Evolutionary conservation across 2,113 vertebrate genomes (phyloP), one percentile per base, ranked within the genome.

Genomic region (Lucifuga dentata): DNA sequence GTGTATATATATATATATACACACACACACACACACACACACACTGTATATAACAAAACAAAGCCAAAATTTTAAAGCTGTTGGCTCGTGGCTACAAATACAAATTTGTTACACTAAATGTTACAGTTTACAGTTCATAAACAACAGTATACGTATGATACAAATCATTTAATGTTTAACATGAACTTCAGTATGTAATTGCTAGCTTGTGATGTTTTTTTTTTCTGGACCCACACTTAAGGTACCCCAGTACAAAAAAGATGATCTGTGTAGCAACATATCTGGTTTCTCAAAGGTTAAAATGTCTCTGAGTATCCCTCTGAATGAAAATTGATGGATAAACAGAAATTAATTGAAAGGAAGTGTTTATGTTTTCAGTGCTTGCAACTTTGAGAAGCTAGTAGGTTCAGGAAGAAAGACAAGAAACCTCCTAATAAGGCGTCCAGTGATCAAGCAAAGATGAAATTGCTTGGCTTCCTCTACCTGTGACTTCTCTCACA

Each of bases 371-470:
- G 2, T 20, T 15, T n/a, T 35, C 10, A 38, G 23, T 19, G 20
- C 26, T 39, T 55, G 11, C 9, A 24, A 49, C 21, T 51, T 16
- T 23, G 15, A 57, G 3, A 35, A 3, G n/a, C 8, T 26, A 52
- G 17, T 13, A 49, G 2, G 53, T 12, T 55, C 3, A 41, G 6
- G 5, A 51, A 41, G 3, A 12, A 16, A 72, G 1, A 55, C 4
- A 43, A 49, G 45, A 1, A 45, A 32, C 20, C 29, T 11, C 51
- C 15, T 35, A 21, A 5, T 36, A 33, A 44, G 11, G 45, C 9
- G 19, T 36, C 8, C 1, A 19, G 8, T 19, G 64, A 72, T 35
- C 29, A 6, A 73, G 61, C 57, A 66, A 56, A 41, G 38, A 29
- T 21, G 1, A 50, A 58, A 57, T 38, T 35, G 5, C n/a, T 23